phyloP scores from a whole-genome alignment of 2,113 vertebrate species.

The Indicator maculatus region DNA sequence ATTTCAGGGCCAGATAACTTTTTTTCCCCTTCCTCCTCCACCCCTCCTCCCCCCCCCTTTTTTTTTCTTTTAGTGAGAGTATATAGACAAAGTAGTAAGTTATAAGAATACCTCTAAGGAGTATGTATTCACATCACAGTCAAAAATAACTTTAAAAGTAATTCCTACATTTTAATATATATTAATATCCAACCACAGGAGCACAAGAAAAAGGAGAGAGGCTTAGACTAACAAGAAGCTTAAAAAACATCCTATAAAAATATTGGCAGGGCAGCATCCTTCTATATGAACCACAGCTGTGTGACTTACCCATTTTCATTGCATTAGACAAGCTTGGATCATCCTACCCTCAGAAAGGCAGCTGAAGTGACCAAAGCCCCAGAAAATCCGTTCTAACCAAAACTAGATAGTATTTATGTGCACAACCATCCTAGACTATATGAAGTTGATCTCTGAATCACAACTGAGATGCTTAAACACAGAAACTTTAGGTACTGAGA shows the following conservation, averaged over 20 bases:
- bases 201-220: conserved; percentile 7
- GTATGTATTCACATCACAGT: conserved; percentile 7
- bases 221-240: conserved; percentile 12
- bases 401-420: background rate
- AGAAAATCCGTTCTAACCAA: background rate
- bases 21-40: background rate
- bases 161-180: background rate
- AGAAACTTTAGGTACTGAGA: background rate
- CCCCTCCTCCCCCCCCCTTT: background rate
- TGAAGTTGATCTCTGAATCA: background rate
- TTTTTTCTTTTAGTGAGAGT: background rate
- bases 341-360: background rate
- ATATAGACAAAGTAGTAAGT: background rate
- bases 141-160: conserved; percentile 16
- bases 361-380: background rate
- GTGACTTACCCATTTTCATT: background rate
- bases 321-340: background rate
- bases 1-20: conserved; percentile 43
- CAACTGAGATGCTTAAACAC: background rate
- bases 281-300: background rate
- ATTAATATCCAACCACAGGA: background rate
- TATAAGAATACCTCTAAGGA: conserved; percentile 11
- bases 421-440: background rate
- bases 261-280: background rate
- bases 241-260: background rate